A percentile compares a stretch with the other conserved stretches of the same genome.
These are phyloP conservation scores for Arion vulgaris DNA, from an alignment of 1,140 invertebrate genomes.

Conservation along the genomic window DNA sequence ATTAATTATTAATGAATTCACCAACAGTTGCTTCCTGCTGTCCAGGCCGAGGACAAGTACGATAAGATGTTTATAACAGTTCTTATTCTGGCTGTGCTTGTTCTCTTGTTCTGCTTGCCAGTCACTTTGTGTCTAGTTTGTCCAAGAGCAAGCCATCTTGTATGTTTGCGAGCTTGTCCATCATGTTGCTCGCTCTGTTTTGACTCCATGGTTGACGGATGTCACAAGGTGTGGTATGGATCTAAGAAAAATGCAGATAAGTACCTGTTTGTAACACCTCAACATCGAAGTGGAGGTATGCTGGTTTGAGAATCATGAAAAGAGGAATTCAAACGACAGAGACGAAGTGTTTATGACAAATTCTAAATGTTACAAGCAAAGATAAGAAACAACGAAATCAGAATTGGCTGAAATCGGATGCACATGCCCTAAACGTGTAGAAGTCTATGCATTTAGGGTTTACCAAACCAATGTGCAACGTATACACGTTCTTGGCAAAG, in stretches of 20 bases:
- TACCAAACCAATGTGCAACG: too few relatives aligned
- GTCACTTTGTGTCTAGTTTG: slow-evolving; percentile 16
- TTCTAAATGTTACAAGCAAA: too few relatives aligned
- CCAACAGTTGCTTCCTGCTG: slow-evolving; percentile 1
- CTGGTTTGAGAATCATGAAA: background rate
- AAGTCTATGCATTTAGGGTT: too few relatives aligned
- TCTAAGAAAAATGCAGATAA: background rate
- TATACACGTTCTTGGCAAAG: too few relatives aligned
- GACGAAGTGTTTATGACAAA: too few relatives aligned
- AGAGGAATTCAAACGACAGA: too few relatives aligned
- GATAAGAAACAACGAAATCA: too few relatives aligned
- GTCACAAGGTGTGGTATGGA: slow-evolving; percentile 15
- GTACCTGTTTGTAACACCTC: slow-evolving; percentile 15
- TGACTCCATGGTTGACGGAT: slow-evolving; percentile 6
- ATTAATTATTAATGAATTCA: too few relatives aligned
- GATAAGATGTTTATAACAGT: slow-evolving; percentile 16
- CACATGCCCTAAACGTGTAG: too few relatives aligned
- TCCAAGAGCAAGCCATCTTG: background rate
- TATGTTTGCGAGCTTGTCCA: slow-evolving; percentile 22
- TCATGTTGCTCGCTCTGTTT: background rate
- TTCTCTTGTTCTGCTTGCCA: background rate
- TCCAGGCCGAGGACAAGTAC: slow-evolving; percentile 10
- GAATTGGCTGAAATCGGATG: too few relatives aligned
- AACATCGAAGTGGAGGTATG: slow-evolving; percentile 1
- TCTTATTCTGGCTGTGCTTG: background rate